A percentile compares a stretch with the other conserved stretches of the same genome.
Evolutionary conservation across 1,140 invertebrate species (phyloP).

Genomic region (Xylocopa sonorina): DNA sequence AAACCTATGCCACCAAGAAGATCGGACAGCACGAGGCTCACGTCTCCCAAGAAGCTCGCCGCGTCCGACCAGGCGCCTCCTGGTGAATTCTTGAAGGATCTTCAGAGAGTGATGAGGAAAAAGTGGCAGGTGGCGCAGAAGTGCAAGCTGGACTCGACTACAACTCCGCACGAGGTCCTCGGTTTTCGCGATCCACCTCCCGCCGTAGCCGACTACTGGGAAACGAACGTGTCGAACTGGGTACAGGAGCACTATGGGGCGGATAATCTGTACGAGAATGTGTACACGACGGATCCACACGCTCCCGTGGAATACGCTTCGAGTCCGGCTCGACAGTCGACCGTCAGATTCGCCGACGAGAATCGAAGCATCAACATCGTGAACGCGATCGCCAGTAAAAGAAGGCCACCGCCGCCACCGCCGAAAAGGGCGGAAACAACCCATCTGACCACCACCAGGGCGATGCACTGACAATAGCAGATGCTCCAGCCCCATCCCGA

Average conservation of each 20-base stretch:
- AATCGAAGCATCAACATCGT: constrained; percentile 74
- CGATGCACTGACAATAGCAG: constrained; percentile 82
- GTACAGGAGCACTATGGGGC: constrained; percentile 93
- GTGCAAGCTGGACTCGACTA: constrained; percentile 91
- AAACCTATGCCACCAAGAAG: constrained; percentile 87
- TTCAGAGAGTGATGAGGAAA: constrained; percentile 95
- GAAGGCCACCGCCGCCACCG: constrained; percentile 88
- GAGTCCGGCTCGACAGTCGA: constrained; percentile 75
- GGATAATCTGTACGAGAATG: constrained; percentile 85
- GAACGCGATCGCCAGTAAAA: constrained; percentile 79
- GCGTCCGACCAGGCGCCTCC: constrained; percentile 89
- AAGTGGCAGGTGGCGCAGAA: constrained; percentile 97
- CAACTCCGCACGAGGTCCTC: constrained; percentile 94
- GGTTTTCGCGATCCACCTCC: constrained; percentile 91
- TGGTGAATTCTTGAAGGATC: constrained; percentile 91
- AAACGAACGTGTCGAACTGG: constrained; percentile 94
- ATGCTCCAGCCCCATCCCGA: constrained; percentile 74
- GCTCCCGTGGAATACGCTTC: constrained; percentile 80
- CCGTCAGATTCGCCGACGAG: constrained; percentile 74
- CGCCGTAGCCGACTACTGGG: constrained; percentile 87
- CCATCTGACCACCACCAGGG: constrained; percentile 83
- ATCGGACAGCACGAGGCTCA: constrained; percentile 86
- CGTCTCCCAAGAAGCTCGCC: constrained; percentile 88
- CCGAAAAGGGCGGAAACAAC: constrained; percentile 91
- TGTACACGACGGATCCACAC: constrained; percentile 80